Evolutionary conservation across 1,140 invertebrate species (phyloP).

Genomic region (Bombus vancouverensis): DNA sequence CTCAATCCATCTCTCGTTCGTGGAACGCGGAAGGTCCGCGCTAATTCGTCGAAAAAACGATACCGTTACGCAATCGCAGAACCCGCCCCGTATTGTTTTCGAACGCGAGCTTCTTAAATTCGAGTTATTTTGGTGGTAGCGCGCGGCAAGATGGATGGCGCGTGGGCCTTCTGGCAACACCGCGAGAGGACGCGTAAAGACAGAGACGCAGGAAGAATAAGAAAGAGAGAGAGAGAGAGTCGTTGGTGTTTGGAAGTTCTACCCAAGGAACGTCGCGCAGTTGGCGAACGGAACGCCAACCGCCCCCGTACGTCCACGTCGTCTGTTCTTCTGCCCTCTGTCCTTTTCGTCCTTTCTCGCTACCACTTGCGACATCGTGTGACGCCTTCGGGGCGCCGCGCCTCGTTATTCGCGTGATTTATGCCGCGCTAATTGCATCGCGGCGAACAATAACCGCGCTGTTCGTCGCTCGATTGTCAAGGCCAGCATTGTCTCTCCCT

Average conservation of each 20-base stretch:
- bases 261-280: constrained; percentile 62
- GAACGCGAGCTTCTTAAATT: constrained; percentile 77
- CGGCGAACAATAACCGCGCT: constrained; percentile 74
- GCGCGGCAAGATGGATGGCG: constrained; percentile 75
- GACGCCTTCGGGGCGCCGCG: constrained; percentile 81
- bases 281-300: constrained; percentile 60
- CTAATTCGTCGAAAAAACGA: constrained; percentile 27
- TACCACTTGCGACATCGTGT: constrained; percentile 67
- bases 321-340: constrained; percentile 45
- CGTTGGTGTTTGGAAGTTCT: constrained; percentile 72
- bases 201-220: not conserved
- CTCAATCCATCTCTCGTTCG: not conserved
- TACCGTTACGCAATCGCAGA: constrained; percentile 71
- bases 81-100: constrained; percentile 74
- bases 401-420: constrained; percentile 82
- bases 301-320: constrained; percentile 56
- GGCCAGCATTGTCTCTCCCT: not conserved
- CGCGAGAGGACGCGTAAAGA: not conserved
- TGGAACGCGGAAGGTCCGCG: not conserved
- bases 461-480: constrained; percentile 43
- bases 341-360: constrained; percentile 37
- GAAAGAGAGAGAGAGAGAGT: constrained; percentile 59
- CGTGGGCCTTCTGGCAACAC: constrained; percentile 74
- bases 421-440: constrained; percentile 81
- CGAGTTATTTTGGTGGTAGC: constrained; percentile 77